phyloP scores from a whole-genome alignment of 2,797 vertebrate species.

The Ctenopoma multispine region DNA sequence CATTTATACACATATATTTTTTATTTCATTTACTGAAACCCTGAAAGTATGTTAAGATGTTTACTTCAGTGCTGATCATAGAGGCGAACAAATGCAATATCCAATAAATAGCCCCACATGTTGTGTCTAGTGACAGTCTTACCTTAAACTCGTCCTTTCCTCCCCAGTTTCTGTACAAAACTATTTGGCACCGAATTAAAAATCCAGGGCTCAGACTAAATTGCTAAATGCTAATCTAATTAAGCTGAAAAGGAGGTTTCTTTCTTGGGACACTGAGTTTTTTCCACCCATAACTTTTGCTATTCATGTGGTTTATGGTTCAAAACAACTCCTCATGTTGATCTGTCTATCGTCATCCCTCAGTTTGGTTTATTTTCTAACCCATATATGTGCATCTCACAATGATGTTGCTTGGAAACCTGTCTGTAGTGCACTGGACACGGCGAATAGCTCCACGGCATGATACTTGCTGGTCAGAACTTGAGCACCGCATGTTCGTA shows the following conservation, averaged over 20 bases:
- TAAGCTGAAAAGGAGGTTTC: not conserved
- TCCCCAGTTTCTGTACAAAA: no score
- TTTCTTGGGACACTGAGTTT: not conserved
- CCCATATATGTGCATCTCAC: no score
- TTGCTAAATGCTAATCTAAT: not conserved
- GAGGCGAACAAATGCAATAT: not conserved
- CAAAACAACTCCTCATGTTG: not conserved
- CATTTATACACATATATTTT: no score
- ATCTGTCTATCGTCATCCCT: not conserved
- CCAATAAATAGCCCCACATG: not conserved
- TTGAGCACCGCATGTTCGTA: not conserved
- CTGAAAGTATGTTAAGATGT: not conserved
- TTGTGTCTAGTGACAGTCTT: not conserved
- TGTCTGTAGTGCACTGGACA: not conserved
- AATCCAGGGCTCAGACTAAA: not conserved
- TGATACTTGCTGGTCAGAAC: not conserved
- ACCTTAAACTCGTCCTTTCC: not conserved
- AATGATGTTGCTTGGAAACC: no score
- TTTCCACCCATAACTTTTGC: not conserved
- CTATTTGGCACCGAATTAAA: no score
- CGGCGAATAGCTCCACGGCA: not conserved
- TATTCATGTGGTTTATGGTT: not conserved
- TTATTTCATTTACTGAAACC: not conserved
- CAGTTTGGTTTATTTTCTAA: not conserved
- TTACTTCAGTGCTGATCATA: not conserved